These are phyloP conservation scores for Acrossocheilus wenchowensis DNA, from an alignment of 2,797 vertebrate species.

Conservation along the genomic window DNA sequence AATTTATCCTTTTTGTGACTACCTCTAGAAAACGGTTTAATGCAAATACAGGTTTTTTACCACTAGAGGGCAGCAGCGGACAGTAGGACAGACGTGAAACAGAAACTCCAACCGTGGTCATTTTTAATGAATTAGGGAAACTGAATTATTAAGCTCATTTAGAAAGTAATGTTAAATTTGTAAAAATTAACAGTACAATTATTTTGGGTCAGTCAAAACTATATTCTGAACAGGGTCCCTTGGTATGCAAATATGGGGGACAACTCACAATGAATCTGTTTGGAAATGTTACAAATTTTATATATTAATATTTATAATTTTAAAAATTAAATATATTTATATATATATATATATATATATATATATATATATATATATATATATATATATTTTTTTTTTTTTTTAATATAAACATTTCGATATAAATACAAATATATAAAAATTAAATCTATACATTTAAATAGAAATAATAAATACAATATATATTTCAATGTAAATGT, in stretches of 20 bases:
- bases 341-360: too few relatives aligned
- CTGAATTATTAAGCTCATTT: not conserved
- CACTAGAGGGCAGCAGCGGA: conserved; percentile 51
- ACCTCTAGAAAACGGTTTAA: not conserved
- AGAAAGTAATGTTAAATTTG: not conserved
- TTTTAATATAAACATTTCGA: not conserved
- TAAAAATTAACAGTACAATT: not conserved
- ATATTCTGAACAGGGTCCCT: not conserved
- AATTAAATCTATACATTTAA: too few relatives aligned
- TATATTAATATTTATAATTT: too few relatives aligned
- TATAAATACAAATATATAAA: not conserved
- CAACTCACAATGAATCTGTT: not conserved
- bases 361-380: too few relatives aligned
- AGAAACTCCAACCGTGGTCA: not conserved
- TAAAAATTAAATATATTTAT: too few relatives aligned
- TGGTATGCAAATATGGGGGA: not conserved
- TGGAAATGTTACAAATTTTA: not conserved
- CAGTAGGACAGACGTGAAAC: conserved; percentile 11
- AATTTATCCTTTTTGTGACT: not conserved
- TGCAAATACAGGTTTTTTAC: not conserved
- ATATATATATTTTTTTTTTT: too few relatives aligned
- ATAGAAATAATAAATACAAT: not conserved
- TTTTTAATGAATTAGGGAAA: not conserved
- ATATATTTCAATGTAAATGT: not conserved
- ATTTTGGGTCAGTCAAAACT: not conserved